Evolutionary conservation across 53 echinoderm and acorn worm species (phyloP).

Genomic region (Paelopatides confundens): DNA sequence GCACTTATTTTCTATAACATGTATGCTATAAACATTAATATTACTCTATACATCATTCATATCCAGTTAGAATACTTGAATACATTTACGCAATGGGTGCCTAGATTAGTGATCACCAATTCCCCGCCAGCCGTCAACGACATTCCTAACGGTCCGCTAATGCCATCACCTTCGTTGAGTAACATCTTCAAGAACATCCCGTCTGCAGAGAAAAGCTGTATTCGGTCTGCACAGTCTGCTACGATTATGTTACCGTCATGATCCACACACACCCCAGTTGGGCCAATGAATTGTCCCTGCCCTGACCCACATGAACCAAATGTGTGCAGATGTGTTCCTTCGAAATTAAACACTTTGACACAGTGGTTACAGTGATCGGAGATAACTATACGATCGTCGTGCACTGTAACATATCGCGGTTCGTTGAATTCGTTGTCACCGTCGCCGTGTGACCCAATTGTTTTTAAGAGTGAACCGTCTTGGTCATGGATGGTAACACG

Average conservation of each 20-base stretch:
- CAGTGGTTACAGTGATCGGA: conserved; percentile 99
- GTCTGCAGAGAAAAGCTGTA: conserved; percentile 93
- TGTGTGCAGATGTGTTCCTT: conserved; percentile 83
- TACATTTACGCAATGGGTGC: conserved; percentile 97
- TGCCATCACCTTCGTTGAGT: conserved; percentile 84
- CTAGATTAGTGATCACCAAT: conserved; percentile 93
- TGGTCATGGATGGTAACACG: conserved; percentile 93
- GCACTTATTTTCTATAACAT: background rate
- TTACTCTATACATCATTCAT: background rate
- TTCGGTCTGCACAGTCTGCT: conserved; percentile 94
- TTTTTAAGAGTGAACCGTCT: conserved; percentile 79
- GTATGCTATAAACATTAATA: background rate
- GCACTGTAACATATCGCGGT: conserved; percentile 90
- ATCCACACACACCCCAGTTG: conserved; percentile 96
- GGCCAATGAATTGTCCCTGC: conserved; percentile 97
- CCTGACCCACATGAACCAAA: conserved; percentile 97
- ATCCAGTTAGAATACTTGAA: conserved; percentile 92
- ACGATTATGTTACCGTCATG: conserved; percentile 97
- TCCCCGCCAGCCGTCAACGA: conserved; percentile 81
- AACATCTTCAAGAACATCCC: conserved; percentile 90
- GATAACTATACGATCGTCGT: conserved; percentile 82
- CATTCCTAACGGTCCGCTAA: conserved; percentile 97
- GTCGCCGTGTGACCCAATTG: conserved; percentile 94
- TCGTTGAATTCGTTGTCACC: conserved; percentile 95
- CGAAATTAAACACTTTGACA: conserved; percentile 92